Conservation (phyloP, 2,113 vertebrate species). For the Chitala chitala region DNA sequence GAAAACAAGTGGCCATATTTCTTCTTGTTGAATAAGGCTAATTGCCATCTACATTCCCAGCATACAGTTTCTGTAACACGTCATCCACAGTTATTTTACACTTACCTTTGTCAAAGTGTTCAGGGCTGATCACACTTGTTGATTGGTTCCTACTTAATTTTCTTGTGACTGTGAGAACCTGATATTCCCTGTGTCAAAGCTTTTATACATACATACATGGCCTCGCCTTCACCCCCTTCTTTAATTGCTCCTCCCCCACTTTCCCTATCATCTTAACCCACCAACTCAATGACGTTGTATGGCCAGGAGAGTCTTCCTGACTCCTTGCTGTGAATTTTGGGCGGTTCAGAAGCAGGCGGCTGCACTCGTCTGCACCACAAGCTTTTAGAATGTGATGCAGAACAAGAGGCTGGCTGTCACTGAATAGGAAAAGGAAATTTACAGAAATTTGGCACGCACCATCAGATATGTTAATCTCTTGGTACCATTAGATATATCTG, state of each 20-base stretch:
- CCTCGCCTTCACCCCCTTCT: constrained; percentile 37
- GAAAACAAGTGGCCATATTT: no score
- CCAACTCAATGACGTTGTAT: not conserved
- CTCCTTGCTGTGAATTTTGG: not conserved
- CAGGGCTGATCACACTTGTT: constrained; percentile 10
- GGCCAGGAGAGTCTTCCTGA: not conserved
- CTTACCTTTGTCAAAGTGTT: constrained; percentile 30
- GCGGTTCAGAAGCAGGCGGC: not conserved
- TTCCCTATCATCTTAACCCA: constrained; percentile 4
- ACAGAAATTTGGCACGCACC: not conserved
- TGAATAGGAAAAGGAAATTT: not conserved
- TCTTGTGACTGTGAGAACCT: constrained; percentile 35
- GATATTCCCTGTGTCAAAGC: constrained; percentile 41
- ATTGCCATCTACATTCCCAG: no score
- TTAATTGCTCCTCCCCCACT: constrained; percentile 24
- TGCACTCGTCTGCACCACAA: not conserved
- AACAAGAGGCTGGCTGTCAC: not conserved
- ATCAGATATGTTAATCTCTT: not conserved
- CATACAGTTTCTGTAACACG: no score
- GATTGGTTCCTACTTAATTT: constrained; percentile 24
- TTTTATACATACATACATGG: constrained; percentile 62
- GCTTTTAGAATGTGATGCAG: not conserved
- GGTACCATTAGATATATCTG: not conserved
- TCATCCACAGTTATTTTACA: not conserved
- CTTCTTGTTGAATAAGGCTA: no score